A percentile compares a stretch with the other conserved stretches of the same genome.
phyloP scores from a whole-genome alignment of 2,888 invertebrate genomes.

The Fragum whitleyi region DNA sequence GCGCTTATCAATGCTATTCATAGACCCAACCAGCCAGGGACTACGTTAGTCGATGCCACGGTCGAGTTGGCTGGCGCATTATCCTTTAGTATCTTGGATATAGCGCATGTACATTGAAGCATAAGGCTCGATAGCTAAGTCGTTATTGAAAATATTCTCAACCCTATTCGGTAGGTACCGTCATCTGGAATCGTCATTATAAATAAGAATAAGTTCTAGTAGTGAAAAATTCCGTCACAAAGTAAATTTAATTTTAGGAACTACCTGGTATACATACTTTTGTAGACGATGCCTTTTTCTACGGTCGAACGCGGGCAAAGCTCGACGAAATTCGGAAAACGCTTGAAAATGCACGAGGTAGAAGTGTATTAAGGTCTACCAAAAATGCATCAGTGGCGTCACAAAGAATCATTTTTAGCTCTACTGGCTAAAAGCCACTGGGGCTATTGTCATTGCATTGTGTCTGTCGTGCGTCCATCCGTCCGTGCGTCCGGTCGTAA shows the following conservation, averaged over 20 bases:
- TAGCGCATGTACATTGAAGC: slow-evolving; percentile 39
- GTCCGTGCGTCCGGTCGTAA: too few species aligned
- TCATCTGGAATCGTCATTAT: slow-evolving; percentile 49
- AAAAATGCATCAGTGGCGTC: slow-evolving; percentile 42
- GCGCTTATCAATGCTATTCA: slow-evolving; percentile 48
- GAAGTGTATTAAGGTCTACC: slow-evolving; percentile 47
- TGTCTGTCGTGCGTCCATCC: too few species aligned
- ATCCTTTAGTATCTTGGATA: slow-evolving; percentile 35
- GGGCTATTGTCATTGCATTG: too few species aligned
- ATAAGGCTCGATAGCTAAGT: slow-evolving; percentile 49
- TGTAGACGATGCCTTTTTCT: slow-evolving; percentile 46
- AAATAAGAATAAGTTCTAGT: slow-evolving; percentile 40
- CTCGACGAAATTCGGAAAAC: slow-evolving; percentile 38
- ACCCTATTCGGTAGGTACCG: slow-evolving; percentile 58
- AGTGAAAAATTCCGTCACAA: slow-evolving; percentile 45
- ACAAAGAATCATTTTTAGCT: slow-evolving; percentile 18
- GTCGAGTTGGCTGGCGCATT: slow-evolving; percentile 14
- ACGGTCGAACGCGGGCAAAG: slow-evolving; percentile 33
- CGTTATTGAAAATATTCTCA: slow-evolving; percentile 51
- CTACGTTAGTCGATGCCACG: slow-evolving; percentile 41
- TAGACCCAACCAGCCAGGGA: slow-evolving; percentile 55
- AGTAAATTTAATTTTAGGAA: too few species aligned
- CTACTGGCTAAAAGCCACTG: too few species aligned
- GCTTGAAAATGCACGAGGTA: slow-evolving; percentile 23
- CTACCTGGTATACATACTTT: slow-evolving; percentile 30